Percentiles rank a stretch among this genome's conserved stretches.
phyloP scores from a whole-genome alignment of 2,797 vertebrate genomes.

The Falco berigora region DNA sequence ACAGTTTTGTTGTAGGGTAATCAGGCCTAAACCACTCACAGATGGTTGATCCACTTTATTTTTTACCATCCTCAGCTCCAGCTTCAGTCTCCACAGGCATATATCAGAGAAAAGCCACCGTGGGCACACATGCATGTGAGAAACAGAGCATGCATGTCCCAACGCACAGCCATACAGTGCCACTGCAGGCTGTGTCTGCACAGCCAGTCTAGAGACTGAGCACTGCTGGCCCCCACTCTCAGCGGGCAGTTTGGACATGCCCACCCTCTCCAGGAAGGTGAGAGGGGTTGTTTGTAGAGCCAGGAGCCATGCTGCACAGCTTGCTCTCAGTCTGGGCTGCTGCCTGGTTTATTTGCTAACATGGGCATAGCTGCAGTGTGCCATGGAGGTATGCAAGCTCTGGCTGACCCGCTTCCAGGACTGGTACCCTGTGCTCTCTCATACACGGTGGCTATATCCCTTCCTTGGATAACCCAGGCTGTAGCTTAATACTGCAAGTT shows the following conservation, averaged over 20 bases:
- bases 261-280: not conserved
- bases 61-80: not conserved
- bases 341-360: not conserved
- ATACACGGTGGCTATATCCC: not conserved
- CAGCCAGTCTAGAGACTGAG: not conserved
- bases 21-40: not conserved
- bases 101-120: not conserved
- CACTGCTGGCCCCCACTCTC: not conserved
- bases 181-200: not conserved
- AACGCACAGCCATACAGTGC: rapidly evolving
- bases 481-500: not conserved
- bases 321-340: not conserved
- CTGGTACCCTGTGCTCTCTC: not conserved
- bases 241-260: not conserved
- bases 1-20: not conserved
- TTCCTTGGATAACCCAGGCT: not conserved
- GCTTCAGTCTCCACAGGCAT: not conserved
- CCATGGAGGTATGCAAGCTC: not conserved
- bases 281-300: not conserved
- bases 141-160: not conserved
- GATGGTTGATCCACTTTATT: not conserved
- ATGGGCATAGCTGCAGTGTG: rapidly evolving
- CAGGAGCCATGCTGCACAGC: not conserved
- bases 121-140: not conserved
- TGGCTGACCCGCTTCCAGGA: not conserved